These are phyloP conservation scores for Mionectes macconnelli DNA, from an alignment of 2,113 vertebrate species.

Conservation along the genomic window DNA sequence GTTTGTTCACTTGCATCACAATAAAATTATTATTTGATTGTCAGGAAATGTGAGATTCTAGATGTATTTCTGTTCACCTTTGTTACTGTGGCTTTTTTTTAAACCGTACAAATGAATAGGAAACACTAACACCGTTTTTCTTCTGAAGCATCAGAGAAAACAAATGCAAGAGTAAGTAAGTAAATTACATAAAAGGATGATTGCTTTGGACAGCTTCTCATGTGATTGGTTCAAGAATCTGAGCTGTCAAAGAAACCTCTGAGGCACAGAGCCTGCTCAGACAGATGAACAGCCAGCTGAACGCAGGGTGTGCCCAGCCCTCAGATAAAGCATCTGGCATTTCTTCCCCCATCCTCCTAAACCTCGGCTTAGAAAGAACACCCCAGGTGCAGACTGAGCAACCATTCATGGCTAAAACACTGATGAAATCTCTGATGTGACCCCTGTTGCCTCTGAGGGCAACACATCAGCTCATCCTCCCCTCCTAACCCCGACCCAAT, in stretches of 20 bases:
- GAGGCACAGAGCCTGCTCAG: neutral
- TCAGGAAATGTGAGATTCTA: neutral
- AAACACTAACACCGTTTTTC: neutral
- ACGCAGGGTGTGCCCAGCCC: accelerated
- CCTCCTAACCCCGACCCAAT: neutral
- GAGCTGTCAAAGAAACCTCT: neutral
- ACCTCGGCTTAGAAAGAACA: neutral
- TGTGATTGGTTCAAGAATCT: neutral
- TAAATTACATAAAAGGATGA: neutral
- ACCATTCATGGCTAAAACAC: neutral
- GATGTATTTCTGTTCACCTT: neutral
- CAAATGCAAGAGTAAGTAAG: neutral
- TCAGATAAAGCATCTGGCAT: accelerated
- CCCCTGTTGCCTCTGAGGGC: neutral
- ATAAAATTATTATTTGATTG: neutral
- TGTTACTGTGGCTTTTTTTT: neutral
- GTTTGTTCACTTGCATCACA: neutral
- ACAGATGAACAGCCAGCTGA: neutral
- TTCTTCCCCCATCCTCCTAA: neutral
- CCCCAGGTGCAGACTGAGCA: neutral
- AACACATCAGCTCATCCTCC: neutral
- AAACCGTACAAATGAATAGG: accelerated
- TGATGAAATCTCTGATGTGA: neutral
- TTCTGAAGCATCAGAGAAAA: neutral
- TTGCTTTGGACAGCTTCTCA: neutral